Percentiles rank a stretch among this genome's conserved stretches.
Conservation (phyloP, 1,140 invertebrate species). For the Drosophila carrolli region DNA sequence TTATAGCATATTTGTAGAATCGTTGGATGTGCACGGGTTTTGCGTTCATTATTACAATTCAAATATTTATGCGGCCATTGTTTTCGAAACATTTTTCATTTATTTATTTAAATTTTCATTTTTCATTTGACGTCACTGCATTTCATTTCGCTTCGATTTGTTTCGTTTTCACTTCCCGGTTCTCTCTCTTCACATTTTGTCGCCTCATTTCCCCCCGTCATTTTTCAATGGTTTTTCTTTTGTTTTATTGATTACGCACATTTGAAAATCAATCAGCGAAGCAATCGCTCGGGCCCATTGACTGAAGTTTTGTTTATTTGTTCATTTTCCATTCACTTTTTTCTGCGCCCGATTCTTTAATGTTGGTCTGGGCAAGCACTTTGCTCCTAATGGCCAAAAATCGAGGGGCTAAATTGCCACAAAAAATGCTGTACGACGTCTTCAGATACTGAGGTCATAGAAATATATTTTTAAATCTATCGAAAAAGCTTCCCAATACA, state of each 20-base stretch:
- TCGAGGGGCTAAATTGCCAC: slow-evolving; percentile 50
- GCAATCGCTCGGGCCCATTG: slow-evolving; percentile 50
- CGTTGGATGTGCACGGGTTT: not conserved
- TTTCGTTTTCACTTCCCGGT: slow-evolving; percentile 8
- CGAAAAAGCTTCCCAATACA: not conserved
- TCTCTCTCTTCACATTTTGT: slow-evolving; percentile 7
- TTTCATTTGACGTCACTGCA: slow-evolving; percentile 59
- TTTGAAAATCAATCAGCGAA: slow-evolving; percentile 69
- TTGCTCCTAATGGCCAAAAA: slow-evolving; percentile 45
- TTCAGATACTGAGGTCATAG: slow-evolving; percentile 14
- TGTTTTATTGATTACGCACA: slow-evolving; percentile 75
- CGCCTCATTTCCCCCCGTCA: slow-evolving; percentile 6
- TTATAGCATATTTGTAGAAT: slow-evolving; percentile 18
- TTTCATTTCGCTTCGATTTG: not conserved
- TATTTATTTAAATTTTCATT: slow-evolving; percentile 55
- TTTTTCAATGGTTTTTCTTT: slow-evolving; percentile 25
- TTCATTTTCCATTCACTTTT: slow-evolving; percentile 40
- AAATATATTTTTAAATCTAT: not conserved
- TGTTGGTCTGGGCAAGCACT: slow-evolving; percentile 37
- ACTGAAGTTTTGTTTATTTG: slow-evolving; percentile 77
- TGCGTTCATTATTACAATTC: slow-evolving; percentile 41
- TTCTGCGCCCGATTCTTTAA: slow-evolving; percentile 22
- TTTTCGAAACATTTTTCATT: slow-evolving; percentile 48
- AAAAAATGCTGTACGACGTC: not conserved
- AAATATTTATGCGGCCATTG: slow-evolving; percentile 58